Conservation (phyloP, 1,140 invertebrate species). For the Drosophila punjabiensis region DNA sequence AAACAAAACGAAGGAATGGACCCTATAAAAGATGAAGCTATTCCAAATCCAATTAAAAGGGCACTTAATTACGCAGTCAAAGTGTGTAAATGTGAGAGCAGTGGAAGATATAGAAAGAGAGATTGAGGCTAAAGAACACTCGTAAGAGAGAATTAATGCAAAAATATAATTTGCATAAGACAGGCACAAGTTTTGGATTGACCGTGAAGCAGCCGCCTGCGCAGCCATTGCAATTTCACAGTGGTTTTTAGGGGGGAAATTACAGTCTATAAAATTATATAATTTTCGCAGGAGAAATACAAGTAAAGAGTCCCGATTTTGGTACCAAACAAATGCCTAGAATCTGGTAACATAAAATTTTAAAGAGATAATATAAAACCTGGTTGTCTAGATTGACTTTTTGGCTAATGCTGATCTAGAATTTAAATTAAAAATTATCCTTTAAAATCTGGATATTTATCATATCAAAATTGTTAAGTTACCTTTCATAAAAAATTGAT, state of each 20-base stretch:
- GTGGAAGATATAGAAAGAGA: slow-evolving; percentile 1
- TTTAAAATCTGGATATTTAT: background rate
- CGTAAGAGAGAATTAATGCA: slow-evolving; percentile 46
- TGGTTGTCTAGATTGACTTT: background rate
- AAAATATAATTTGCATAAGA: slow-evolving; percentile 70
- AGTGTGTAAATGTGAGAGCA: slow-evolving; percentile 21
- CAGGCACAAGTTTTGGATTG: slow-evolving; percentile 47
- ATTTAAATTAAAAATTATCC: background rate
- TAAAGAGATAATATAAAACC: background rate
- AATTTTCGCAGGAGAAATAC: too few species aligned
- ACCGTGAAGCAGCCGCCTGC: slow-evolving; percentile 57
- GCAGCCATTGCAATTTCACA: slow-evolving; percentile 19
- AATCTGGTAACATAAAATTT: too few species aligned
- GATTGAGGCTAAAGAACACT: slow-evolving; percentile 20
- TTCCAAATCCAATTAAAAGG: slow-evolving; percentile 77
- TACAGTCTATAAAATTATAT: too few species aligned
- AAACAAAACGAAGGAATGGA: slow-evolving; percentile 28
- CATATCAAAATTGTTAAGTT: background rate
- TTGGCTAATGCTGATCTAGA: background rate
- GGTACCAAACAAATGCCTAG: too few species aligned
- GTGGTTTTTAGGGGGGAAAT: background rate
- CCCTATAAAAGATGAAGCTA: slow-evolving; percentile 35
- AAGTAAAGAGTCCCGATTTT: too few species aligned
- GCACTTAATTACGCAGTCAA: slow-evolving; percentile 74
- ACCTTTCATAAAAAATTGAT: background rate